Conservation (phyloP, 2,113 vertebrate species). For the Zapus hudsonius region DNA sequence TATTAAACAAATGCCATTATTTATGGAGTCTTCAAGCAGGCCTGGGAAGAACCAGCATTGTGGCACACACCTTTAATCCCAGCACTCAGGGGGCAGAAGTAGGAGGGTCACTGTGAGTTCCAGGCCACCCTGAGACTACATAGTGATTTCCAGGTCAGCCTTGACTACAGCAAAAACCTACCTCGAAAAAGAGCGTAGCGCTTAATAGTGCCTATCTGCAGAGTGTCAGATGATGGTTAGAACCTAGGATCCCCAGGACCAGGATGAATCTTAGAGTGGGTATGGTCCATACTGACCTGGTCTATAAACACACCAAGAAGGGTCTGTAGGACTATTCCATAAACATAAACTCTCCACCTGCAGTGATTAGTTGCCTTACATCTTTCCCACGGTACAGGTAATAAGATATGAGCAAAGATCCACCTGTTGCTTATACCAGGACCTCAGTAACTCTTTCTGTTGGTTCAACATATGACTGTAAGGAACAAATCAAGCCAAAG, state of each 20-base stretch:
- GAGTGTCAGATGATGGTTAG: rapidly evolving
- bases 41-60: not conserved
- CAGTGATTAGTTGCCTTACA: not conserved
- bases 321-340: not conserved
- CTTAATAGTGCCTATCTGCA: not conserved
- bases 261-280: not conserved
- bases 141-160: no score
- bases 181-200: no score
- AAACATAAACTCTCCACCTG: not conserved
- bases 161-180: no score
- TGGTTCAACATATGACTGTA: not conserved
- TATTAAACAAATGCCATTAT: not conserved
- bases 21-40: not conserved
- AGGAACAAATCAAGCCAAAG: not conserved
- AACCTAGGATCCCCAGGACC: not conserved
- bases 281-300: not conserved
- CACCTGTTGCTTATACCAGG: not conserved
- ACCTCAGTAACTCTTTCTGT: not conserved
- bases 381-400: not conserved
- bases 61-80: no score
- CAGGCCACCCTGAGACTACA: no score
- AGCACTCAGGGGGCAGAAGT: no score
- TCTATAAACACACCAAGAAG: not conserved
- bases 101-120: no score
- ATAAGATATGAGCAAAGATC: not conserved